Base-by-base conservation (phyloP, 2,113 vertebrate species). In the Odocoileus virginianus region DNA sequence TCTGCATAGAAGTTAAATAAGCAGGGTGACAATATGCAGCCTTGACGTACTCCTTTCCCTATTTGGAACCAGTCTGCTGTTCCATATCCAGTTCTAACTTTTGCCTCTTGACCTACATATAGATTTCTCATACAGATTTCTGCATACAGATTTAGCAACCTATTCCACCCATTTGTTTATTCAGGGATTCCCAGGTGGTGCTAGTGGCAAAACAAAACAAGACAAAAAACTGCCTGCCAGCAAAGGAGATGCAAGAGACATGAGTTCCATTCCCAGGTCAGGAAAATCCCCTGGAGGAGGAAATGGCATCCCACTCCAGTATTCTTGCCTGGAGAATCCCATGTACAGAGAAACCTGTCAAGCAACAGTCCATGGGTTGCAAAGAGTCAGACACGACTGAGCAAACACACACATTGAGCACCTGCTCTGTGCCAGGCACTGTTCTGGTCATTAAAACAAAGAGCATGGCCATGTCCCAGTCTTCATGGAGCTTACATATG, bases 211-310 rank as follows among this genome's bases (percentile, higher is more conserved):
- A 67, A 21, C 10, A 36, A 19, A 67, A 0, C 16, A 64, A 33
- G n/a, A 2, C 30, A 15, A 33, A 61, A 33, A 7, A 33, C 33
- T 36, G 19, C 64, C 64, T 71, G 9, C 9, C 64, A 71, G 21
- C 0, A 0, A 71, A 71, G 64, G 64, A 71, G 61, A n/a, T 2
- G 1, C 7, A 19, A n/a, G 61, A 67, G 64, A 71, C 2, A 1
- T 36, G 64, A 36, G 64, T 23, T 40, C n/a, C 67, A 40, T 71
- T 19, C 10, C 1, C 64, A 71, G n/a, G 64, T 36, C 2, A 0
- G n/a, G 67, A 71, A 71, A n/a, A 23, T 71, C n/a, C 9, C 19
- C 67, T 71, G 10, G n/a, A 40, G 5, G 67, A 36, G 67, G n/a
- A 71, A 40, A 36, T 36, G 67, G n/a, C n/a, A 71, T 23, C 67